Base-by-base conservation (phyloP, 1,140 invertebrate species). In the Anadara kagoshimensis region DNA sequence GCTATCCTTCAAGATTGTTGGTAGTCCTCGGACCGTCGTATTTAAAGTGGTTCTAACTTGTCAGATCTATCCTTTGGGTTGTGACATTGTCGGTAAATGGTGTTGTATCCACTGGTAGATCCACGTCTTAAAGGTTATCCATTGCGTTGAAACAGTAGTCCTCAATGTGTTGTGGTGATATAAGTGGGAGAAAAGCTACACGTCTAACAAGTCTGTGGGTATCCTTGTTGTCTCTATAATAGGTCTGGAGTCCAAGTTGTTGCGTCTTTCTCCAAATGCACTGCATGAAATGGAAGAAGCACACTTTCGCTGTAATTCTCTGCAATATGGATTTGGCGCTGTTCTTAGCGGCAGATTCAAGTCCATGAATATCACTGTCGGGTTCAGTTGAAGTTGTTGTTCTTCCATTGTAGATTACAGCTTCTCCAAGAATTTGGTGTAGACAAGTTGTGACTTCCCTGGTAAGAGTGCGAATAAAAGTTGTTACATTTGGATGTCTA, bases 1-100 rank as follows among this genome's bases (percentile, higher is more conserved):
- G 62, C 70, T 44, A 73, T 66, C 62, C 62, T 49, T 72, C 51
- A 45, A 73, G 18, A 18, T 65, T 18, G 43, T 73, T 73, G 2
- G 58, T 69, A 12, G 67, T 69, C 11, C 67, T 24, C 51, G 62
- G 70, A 7, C 63, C 54, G 20, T 58, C 45, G 11, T 58, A 22
- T 12, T 58, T 58, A 14, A 14, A 53, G 16, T 53, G 51, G 8
- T 53, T 5, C 5, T 20, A 20, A 20, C 22, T 53, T 10, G 7
- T n/a, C 22, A 14, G 16, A n/a, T 53, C 51, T 53, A 53, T n/a
- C 51, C 51, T n/a, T 7, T 53, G 18, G 16, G 16, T 20, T 53
- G 7, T 53, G 5, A 53, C 51, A n/a, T 53, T n/a, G 18, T 53
- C 51, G 51, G 51, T 20, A 20, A 53, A 53, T 11, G 51, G 8